Percentiles rank a stretch among this genome's conserved stretches.
Conservation (phyloP, 2,113 vertebrate genomes). For the Choloepus hoffmanni region DNA sequence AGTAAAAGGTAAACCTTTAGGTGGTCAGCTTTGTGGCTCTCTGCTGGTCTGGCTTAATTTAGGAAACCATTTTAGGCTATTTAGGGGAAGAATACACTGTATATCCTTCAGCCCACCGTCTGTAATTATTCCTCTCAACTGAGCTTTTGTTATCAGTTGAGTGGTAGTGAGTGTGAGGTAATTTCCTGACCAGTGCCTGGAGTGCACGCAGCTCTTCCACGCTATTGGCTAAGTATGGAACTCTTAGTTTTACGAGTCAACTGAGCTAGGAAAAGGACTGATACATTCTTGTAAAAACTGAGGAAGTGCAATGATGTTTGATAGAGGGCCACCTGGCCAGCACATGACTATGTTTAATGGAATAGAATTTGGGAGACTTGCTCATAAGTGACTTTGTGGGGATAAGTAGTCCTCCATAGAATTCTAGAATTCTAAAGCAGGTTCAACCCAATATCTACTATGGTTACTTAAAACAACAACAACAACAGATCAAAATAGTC, state of each 20-base stretch:
- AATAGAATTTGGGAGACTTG: neutral
- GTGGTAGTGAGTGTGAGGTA: constrained; percentile 34
- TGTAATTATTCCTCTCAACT: constrained; percentile 59
- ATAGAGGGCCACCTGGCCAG: neutral
- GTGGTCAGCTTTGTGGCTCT: constrained; percentile 61
- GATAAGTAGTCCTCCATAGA: neutral
- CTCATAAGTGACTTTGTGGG: neutral
- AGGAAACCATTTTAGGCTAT: constrained; percentile 67
- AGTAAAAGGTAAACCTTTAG: constrained; percentile 56
- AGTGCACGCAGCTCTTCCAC: neutral
- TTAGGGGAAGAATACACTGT: constrained; percentile 63
- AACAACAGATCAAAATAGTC: neutral
- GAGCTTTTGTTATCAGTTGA: constrained; percentile 34
- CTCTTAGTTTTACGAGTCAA: neutral
- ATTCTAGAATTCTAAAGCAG: constrained; percentile 25
- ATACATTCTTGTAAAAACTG: neutral
- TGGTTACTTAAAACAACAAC: neutral
- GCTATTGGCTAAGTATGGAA: neutral
- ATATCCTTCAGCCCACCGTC: constrained; percentile 30
- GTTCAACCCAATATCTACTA: neutral
- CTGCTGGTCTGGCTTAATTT: constrained; percentile 63
- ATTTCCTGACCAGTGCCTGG: neutral
- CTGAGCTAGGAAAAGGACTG: neutral
- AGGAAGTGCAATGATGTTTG: neutral
- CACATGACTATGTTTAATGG: neutral